Percentiles rank a stretch among this genome's conserved stretches.
Conservation (phyloP, 2,797 vertebrate genomes). For the Malurus splendens region DNA sequence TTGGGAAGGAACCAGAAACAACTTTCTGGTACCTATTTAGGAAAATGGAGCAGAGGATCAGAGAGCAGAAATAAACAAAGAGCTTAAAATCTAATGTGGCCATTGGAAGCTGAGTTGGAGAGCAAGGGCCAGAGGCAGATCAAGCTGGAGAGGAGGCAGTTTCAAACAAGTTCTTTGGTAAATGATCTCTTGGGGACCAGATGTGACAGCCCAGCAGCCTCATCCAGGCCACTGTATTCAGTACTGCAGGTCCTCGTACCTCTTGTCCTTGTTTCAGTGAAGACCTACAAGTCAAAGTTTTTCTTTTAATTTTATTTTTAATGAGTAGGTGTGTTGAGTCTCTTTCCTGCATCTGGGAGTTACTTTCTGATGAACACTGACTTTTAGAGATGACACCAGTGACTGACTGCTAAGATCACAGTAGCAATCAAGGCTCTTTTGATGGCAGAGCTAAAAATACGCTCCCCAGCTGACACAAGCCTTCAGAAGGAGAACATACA, state of each 20-base stretch:
- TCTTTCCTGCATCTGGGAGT: slow-evolving; percentile 15
- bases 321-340: background rate
- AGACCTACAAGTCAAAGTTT: background rate
- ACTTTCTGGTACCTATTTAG: background rate
- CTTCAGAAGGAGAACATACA: background rate
- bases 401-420: slow-evolving; percentile 40
- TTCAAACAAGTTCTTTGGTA: background rate
- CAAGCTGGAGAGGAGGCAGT: background rate
- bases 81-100: background rate
- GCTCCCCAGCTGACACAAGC: slow-evolving; percentile 29
- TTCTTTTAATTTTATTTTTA: background rate
- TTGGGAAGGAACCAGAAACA: background rate
- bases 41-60: background rate
- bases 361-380: slow-evolving; percentile 39
- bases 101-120: background rate
- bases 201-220: background rate
- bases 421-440: slow-evolving; percentile 60
- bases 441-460: slow-evolving; percentile 60
- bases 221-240: background rate
- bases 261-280: background rate
- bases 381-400: slow-evolving; percentile 33
- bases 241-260: background rate
- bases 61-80: background rate
- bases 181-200: background rate
- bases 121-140: background rate